A percentile compares a stretch with the other conserved stretches of the same genome.
phyloP scores from a whole-genome alignment of 2,113 vertebrate genomes.

The Etheostoma cragini region DNA sequence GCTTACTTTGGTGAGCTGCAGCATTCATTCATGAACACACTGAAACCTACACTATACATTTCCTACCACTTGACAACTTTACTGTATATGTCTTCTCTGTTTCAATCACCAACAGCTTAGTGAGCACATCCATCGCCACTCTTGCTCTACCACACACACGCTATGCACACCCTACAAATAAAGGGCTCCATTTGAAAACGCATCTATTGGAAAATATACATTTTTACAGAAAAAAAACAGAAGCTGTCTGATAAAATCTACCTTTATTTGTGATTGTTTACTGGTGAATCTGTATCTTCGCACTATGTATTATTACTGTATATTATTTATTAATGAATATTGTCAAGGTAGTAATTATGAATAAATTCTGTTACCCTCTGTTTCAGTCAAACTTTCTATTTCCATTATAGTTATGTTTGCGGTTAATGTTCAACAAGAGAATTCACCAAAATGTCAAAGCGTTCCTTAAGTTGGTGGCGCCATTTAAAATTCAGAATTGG shows the following conservation, averaged over 20 bases:
- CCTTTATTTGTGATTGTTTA: background rate
- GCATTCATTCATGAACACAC: background rate
- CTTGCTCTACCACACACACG: background rate
- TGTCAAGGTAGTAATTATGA: background rate
- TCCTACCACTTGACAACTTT: background rate
- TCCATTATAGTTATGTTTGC: background rate
- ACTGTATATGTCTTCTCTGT: background rate
- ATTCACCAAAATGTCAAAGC: slow-evolving; percentile 29
- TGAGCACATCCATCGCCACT: background rate
- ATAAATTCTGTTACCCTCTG: background rate
- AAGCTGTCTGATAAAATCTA: background rate
- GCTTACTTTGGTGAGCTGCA: background rate
- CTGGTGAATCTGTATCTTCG: background rate
- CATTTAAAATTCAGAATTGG: slow-evolving; percentile 19
- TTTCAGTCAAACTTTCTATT: background rate
- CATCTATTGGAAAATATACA: too few relatives aligned
- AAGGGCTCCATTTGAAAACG: too few relatives aligned
- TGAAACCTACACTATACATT: background rate
- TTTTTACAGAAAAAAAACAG: too few relatives aligned
- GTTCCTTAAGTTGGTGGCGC: background rate
- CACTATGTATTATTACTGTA: background rate
- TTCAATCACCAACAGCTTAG: background rate
- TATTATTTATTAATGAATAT: background rate
- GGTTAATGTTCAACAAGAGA: background rate
- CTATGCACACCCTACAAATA: background rate